These are phyloP conservation scores for Gymnosoma rotundatum DNA, from an alignment of 2,888 invertebrate species.

Conservation along the genomic window DNA sequence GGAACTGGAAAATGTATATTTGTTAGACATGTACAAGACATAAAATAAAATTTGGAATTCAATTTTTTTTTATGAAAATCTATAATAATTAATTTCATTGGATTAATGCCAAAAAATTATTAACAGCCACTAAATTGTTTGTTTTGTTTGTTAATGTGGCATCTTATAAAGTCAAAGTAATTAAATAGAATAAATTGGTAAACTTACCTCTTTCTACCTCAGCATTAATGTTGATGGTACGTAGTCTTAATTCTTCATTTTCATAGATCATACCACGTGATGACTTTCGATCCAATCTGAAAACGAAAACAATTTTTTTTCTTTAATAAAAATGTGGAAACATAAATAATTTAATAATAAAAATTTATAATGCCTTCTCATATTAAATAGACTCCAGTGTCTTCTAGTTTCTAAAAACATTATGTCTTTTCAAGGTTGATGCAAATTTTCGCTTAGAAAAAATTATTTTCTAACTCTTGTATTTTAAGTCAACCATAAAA, in stretches of 20 bases:
- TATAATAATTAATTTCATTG: neutral
- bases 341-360: neutral
- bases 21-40: no score
- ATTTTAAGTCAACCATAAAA: no score
- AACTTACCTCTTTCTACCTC: conserved; percentile 93
- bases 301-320: conserved; percentile 63
- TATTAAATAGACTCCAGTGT: conserved; percentile 39
- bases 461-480: no score
- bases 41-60: no score
- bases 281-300: conserved; percentile 93
- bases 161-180: conserved; percentile 9
- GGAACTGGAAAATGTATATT: no score
- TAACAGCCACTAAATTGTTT: neutral
- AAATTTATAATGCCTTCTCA: conserved; percentile 55
- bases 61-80: no score
- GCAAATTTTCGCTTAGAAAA: no score
- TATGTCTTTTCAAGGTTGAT: neutral
- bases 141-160: neutral
- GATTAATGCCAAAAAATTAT: conserved; percentile 28
- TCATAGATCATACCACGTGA: conserved; percentile 97
- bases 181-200: neutral
- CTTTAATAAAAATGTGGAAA: neutral
- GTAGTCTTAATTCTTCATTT: conserved; percentile 93
- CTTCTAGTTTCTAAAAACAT: conserved; percentile 40
- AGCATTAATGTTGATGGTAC: conserved; percentile 95